Percentiles rank a stretch among this genome's conserved stretches.
These are phyloP conservation scores for Beris morrisii DNA, from an alignment of 2,888 invertebrate species.

Conservation along the genomic window DNA sequence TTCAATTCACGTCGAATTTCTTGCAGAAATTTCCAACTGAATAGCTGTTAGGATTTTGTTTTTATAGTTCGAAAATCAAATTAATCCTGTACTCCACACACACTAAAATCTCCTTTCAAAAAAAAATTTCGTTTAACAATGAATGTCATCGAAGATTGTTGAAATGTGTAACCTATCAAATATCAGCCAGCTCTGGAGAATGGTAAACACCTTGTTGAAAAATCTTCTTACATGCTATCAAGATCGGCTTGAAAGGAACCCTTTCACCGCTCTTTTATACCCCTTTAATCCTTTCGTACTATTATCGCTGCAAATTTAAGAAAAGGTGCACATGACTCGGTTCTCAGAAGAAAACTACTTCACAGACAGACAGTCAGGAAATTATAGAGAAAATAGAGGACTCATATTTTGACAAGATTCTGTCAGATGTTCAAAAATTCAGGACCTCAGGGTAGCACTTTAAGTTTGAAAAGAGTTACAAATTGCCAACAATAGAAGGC, in stretches of 20 bases:
- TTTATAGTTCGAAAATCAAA: too few species aligned
- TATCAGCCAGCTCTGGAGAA: constrained; percentile 30
- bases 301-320: constrained; percentile 9
- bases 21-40: too few species aligned
- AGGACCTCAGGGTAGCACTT: constrained; percentile 7
- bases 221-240: constrained; percentile 13
- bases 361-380: too few species aligned
- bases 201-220: constrained; percentile 26
- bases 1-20: too few species aligned
- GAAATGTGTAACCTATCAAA: constrained; percentile 17
- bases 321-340: constrained; percentile 6
- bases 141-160: too few species aligned
- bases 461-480: constrained; percentile 13
- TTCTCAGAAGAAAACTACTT: constrained; percentile 2
- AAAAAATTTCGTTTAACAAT: too few species aligned
- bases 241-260: not conserved
- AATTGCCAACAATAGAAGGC: constrained; percentile 15
- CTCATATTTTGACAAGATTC: constrained; percentile 18
- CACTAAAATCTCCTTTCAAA: too few species aligned
- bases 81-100: too few species aligned
- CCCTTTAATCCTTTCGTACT: constrained; percentile 17
- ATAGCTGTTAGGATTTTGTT: too few species aligned
- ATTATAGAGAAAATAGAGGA: too few species aligned
- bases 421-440: constrained; percentile 15
- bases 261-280: constrained; percentile 13